phyloP scores from a whole-genome alignment of 2,797 vertebrate species.

The Nannoperca australis region DNA sequence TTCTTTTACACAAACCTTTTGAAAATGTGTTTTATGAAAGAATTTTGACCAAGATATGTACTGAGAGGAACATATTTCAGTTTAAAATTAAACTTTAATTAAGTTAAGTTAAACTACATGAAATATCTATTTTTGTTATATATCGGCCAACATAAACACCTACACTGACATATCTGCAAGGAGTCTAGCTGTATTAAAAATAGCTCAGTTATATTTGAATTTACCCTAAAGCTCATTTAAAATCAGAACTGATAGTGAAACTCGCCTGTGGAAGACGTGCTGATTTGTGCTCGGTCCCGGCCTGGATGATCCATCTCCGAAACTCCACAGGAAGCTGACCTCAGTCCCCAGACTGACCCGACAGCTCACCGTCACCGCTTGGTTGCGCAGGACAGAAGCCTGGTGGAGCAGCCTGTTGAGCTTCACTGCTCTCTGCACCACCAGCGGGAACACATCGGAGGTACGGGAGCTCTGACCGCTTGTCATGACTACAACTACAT shows the following conservation, averaged over 20 bases:
- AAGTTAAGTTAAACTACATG: no score
- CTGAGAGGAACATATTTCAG: neutral
- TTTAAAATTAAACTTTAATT: no score
- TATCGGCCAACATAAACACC: neutral
- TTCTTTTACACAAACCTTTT: no score
- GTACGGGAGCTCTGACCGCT: conserved; percentile 54
- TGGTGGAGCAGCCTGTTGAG: conserved; percentile 82
- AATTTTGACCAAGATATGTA: neutral
- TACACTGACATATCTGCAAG: neutral
- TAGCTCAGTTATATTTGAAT: neutral
- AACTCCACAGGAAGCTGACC: conserved; percentile 85
- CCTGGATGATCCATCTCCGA: conserved; percentile 84
- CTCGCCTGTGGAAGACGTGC: conserved; percentile 85
- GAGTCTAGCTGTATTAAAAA: neutral
- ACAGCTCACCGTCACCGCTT: conserved; percentile 79
- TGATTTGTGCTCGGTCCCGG: conserved; percentile 70
- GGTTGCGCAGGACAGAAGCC: conserved; percentile 81
- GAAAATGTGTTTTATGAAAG: neutral
- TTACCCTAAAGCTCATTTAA: neutral
- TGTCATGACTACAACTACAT: conserved; percentile 75
- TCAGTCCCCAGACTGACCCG: conserved; percentile 84
- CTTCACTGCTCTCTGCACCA: conserved; percentile 82
- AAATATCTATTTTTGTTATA: no score
- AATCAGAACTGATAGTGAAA: neutral
- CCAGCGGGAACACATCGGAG: conserved; percentile 76